Evolutionary conservation across 2,113 vertebrate genomes (phyloP).

Genomic region (Pycnonotus jocosus): DNA sequence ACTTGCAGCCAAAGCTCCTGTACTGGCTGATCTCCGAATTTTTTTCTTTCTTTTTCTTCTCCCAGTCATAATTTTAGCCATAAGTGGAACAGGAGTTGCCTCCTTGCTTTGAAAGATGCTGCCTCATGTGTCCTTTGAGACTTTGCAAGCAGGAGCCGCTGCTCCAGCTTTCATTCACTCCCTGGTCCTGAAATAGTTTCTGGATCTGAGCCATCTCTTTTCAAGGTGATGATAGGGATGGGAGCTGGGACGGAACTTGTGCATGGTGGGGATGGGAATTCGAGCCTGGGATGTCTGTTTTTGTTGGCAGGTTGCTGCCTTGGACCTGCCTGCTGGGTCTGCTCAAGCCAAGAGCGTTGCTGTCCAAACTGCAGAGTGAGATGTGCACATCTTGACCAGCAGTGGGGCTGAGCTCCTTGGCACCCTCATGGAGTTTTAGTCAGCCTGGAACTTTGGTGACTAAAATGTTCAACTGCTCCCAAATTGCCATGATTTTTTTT

Average conservation of each 20-base stretch:
- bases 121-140: neutral
- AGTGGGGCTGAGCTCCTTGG: neutral
- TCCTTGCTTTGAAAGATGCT: neutral
- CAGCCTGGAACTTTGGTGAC: fast-evolving
- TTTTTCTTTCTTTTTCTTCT: neutral
- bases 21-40: neutral
- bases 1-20: neutral
- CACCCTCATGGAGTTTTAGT: neutral
- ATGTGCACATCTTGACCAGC: neutral
- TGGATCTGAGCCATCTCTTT: neutral
- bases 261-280: neutral
- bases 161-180: neutral
- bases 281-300: constrained; percentile 12
- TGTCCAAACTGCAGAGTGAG: neutral
- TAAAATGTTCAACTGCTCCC: neutral
- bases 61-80: neutral
- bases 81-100: neutral
- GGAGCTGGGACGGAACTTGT: neutral
- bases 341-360: neutral
- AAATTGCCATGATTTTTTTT: neutral
- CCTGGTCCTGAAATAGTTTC: neutral
- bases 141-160: neutral
- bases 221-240: constrained; percentile 32
- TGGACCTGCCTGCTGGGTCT: neutral
- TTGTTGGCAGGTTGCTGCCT: neutral